Base-by-base conservation (phyloP, 1,140 invertebrate species). In the Nephila pilipes region DNA sequence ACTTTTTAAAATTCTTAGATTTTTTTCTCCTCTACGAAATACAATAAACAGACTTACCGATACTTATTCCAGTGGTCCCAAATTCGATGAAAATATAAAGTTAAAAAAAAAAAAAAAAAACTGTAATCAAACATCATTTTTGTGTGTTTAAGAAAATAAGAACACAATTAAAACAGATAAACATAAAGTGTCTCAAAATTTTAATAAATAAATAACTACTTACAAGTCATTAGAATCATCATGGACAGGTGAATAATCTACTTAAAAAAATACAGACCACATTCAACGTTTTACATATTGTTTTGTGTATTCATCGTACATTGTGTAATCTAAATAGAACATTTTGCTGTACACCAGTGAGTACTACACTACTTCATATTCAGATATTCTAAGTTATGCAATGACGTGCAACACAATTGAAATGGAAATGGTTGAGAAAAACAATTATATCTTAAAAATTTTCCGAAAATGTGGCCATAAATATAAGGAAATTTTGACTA, bases 171-270 rank as follows among this genome's bases (percentile, higher is more conserved):
- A 83, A 87, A 87, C 57, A 87, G 20, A 60, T 25, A 54, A n/a
- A 2, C n/a, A 55, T 57, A 54, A 54, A 57, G 85, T 91, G 89
- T 83, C 83, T 83, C 58, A 54, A 46, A 91, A 60, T 83, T 91
- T 91, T 91, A 91, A 91, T 91, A 91, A 91, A 91, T 91, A 91
- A 91, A 91, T 91, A 83, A 91, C 89, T 91, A 91, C 89, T 91
- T 91, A 91, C 89, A 91, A 81, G 87, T 91, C 54, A 65, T 83
- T 58, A 65, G 89, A 91, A 83, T 91, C 89, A 60, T 91, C 89
- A 91, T 91, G 89, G 89, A 91, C 88, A 81, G 80, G 89, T 91
- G 79, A 91, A 91, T 14, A 91, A 83, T 81, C 89, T 91, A 91
- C 89, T 91, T 91, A 91, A 91, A 91, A 91, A 91, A 91, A 91